A percentile compares a stretch with the other conserved stretches of the same genome.
These are phyloP conservation scores for Lamellibrachia satsuma DNA, from an alignment of 2,888 invertebrate species.

Conservation along the genomic window DNA sequence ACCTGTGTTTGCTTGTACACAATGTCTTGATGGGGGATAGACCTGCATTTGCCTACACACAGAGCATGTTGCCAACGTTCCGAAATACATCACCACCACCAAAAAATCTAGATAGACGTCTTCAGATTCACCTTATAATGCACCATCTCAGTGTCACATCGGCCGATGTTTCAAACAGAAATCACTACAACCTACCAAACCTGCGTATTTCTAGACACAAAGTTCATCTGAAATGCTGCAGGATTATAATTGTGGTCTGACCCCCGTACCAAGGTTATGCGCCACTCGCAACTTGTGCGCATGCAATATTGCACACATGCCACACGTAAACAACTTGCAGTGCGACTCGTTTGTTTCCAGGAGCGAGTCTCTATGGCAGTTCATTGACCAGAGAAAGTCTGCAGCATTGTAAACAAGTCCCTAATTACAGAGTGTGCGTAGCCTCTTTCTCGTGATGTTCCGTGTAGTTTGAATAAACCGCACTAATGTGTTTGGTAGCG, in stretches of 20 bases:
- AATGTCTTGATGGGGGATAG: too few relatives aligned
- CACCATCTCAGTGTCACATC: not conserved
- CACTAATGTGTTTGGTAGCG: not conserved
- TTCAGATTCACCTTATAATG: too few relatives aligned
- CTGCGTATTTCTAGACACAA: not conserved
- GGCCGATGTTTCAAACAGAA: not conserved
- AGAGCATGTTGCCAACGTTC: too few relatives aligned
- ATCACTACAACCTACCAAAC: not conserved
- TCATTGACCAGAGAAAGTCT: not conserved
- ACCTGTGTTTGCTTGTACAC: too few relatives aligned
- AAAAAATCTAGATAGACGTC: too few relatives aligned
- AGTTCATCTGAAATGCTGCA: too few relatives aligned
- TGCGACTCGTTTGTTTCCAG: not conserved
- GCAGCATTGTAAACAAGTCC: not conserved
- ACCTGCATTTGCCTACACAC: too few relatives aligned
- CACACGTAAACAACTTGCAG: not conserved
- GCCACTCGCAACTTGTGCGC: not conserved
- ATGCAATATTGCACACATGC: not conserved
- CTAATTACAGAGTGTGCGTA: not conserved
- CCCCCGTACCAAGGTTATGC: not conserved
- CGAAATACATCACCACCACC: too few relatives aligned
- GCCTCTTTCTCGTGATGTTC: not conserved
- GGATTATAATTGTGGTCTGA: not conserved
- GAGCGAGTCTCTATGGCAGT: not conserved
- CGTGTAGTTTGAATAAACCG: not conserved